phyloP scores from a whole-genome alignment of 2,888 invertebrate species.

The Macrosoma leucophasiata region DNA sequence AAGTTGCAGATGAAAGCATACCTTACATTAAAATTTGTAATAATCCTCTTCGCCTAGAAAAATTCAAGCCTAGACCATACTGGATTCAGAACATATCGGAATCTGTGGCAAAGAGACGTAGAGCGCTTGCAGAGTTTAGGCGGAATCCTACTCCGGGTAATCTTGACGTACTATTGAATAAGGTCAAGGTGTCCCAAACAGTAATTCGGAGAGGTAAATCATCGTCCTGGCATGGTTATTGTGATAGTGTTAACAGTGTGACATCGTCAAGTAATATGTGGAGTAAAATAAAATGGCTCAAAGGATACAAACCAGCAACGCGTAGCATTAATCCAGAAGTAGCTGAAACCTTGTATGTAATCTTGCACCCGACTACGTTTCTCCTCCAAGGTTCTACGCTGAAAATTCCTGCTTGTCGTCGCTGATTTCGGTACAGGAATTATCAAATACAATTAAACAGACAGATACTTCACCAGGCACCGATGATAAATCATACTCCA shows the following conservation, averaged over 20 bases:
- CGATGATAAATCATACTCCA: constrained; percentile 11
- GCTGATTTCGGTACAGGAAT: constrained; percentile 4
- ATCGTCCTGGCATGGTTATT: constrained; percentile 13
- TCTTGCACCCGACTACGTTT: constrained; percentile 2
- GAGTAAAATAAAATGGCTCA: constrained; percentile 22
- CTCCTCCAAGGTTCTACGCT: not conserved
- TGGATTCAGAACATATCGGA: constrained; percentile 6
- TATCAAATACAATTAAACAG: constrained; percentile 3
- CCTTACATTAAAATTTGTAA: constrained; percentile 6
- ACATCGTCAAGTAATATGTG: constrained; percentile 18
- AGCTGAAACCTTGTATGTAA: not conserved
- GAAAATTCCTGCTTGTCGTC: not conserved
- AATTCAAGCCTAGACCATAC: constrained; percentile 7
- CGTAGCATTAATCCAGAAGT: not conserved
- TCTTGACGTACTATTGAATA: not conserved
- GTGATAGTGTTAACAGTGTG: constrained; percentile 7
- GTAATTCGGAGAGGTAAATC: constrained; percentile 11
- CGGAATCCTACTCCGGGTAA: constrained; percentile 6
- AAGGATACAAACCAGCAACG: constrained; percentile 10
- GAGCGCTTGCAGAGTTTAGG: constrained; percentile 3
- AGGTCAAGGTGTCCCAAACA: constrained; percentile 8
- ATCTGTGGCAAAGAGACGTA: not conserved
- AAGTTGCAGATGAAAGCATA: constrained; percentile 5
- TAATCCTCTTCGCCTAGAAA: constrained; percentile 1
- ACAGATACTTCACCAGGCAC: constrained; percentile 6